Evolutionary conservation across 1,140 invertebrate genomes (phyloP).

Genomic region (Drosophila tsacasi): DNA sequence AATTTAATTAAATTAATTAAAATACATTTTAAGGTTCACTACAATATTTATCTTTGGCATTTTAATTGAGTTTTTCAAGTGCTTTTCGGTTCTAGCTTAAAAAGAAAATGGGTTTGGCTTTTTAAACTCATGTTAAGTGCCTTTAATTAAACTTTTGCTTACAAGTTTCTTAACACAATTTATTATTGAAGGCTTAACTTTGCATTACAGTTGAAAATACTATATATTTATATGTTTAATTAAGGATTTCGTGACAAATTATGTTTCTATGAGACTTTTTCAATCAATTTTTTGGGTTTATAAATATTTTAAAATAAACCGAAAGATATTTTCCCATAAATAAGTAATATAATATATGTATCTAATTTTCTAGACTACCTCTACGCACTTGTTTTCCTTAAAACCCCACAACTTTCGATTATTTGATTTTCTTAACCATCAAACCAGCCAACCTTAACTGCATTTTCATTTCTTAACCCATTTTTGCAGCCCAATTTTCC

Average conservation of each 20-base stretch:
- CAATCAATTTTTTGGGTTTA: not conserved
- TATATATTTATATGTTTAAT: too few relatives aligned
- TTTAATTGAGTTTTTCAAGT: slow-evolving; percentile 1
- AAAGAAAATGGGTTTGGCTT: not conserved
- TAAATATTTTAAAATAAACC: not conserved
- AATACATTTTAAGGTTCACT: not conserved
- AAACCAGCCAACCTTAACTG: slow-evolving; percentile 1
- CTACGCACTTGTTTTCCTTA: not conserved
- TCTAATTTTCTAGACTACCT: too few relatives aligned
- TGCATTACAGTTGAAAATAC: not conserved
- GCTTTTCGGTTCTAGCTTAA: not conserved
- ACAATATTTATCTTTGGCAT: not conserved
- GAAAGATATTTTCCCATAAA: not conserved
- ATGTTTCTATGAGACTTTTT: not conserved
- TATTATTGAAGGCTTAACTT: not conserved
- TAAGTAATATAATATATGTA: not conserved
- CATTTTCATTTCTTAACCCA: slow-evolving; percentile 42
- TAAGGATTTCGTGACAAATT: not conserved
- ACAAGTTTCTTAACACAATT: not conserved
- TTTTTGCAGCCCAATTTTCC: slow-evolving; percentile 28
- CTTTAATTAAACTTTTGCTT: not conserved
- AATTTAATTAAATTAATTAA: not conserved
- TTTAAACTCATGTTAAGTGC: not conserved
- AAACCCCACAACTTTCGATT: not conserved
- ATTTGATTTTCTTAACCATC: not conserved